These are phyloP conservation scores for Tylochromis polylepis DNA, from an alignment of 2,113 vertebrate species.

Conservation along the genomic window DNA sequence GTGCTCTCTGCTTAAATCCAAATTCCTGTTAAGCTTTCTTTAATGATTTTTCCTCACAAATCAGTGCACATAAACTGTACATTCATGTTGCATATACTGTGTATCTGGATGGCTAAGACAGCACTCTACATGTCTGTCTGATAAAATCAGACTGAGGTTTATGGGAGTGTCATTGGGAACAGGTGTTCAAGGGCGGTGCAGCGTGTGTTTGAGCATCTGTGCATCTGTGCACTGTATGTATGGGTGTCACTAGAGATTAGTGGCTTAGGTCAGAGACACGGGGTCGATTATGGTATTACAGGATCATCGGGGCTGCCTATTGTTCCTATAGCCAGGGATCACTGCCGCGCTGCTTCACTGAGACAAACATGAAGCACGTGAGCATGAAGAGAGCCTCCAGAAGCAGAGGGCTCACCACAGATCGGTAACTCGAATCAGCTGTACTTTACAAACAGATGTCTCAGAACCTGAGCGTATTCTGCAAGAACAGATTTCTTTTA, in stretches of 20 bases:
- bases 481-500: neutral
- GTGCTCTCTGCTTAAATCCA: neutral
- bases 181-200: neutral
- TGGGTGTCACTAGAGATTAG: slow-evolving; percentile 37
- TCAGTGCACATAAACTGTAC: neutral
- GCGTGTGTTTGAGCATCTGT: neutral
- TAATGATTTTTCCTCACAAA: neutral
- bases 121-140: neutral
- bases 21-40: neutral
- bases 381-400: neutral
- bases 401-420: neutral
- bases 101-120: neutral
- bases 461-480: neutral
- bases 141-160: neutral
- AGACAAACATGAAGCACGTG: neutral
- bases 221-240: slow-evolving; percentile 5
- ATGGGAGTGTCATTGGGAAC: neutral
- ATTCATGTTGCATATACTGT: neutral
- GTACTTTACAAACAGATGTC: neutral
- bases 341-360: neutral
- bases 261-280: neutral
- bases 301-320: neutral
- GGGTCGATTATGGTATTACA: slow-evolving; percentile 24
- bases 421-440: neutral
- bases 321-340: slow-evolving; percentile 23